phyloP scores from a whole-genome alignment of 2,113 vertebrate genomes.

The Hemicordylus capensis region DNA sequence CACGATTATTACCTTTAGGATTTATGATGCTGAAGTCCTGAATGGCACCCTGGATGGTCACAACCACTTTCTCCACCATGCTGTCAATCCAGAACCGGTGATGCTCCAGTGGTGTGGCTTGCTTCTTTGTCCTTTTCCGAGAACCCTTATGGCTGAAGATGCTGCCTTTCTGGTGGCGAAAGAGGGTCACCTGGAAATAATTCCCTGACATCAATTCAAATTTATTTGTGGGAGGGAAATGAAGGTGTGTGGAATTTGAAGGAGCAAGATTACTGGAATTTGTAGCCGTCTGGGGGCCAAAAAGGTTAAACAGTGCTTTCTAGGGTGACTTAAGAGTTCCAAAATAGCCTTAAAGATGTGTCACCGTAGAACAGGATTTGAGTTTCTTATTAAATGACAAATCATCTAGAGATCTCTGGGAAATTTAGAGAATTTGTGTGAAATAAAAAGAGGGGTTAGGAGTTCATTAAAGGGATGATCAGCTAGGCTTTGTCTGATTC shows the following conservation, averaged over 20 bases:
- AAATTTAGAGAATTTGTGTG: too few relatives aligned
- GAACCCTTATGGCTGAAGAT: neutral
- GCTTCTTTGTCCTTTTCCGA: slow-evolving; percentile 28
- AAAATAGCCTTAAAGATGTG: neutral
- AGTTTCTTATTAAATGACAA: neutral
- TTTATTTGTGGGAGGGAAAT: too few relatives aligned
- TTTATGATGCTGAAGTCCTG: slow-evolving; percentile 72
- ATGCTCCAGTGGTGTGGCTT: neutral
- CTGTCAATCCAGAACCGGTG: slow-evolving; percentile 80
- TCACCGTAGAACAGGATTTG: neutral
- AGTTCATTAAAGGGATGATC: neutral
- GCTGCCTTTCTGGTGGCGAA: slow-evolving; percentile 67
- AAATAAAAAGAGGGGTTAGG: too few relatives aligned
- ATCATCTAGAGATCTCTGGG: neutral
- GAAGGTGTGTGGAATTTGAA: neutral
- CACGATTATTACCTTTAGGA: slow-evolving; percentile 75
- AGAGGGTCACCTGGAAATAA: slow-evolving; percentile 80
- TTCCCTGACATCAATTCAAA: neutral
- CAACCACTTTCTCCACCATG: slow-evolving; percentile 71
- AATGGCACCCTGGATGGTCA: slow-evolving; percentile 78
- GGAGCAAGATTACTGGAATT: neutral
- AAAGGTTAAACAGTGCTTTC: neutral
- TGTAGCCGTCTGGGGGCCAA: neutral
- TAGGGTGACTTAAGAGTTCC: neutral
- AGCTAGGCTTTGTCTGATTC: neutral